phyloP scores from a whole-genome alignment of 2,113 vertebrate genomes.

The Nannobrachium achirus region DNA sequence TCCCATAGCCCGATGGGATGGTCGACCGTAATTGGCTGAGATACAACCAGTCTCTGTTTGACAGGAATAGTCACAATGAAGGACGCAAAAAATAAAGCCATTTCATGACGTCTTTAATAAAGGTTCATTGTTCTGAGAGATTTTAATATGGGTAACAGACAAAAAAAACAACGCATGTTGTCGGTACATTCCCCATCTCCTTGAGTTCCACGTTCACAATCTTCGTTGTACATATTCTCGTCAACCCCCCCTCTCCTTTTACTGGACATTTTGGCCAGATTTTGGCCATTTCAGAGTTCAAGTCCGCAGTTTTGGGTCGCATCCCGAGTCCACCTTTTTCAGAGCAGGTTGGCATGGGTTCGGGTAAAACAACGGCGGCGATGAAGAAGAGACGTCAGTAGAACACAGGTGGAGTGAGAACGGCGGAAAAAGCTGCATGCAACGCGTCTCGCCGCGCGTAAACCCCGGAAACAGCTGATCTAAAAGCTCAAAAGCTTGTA shows the following conservation, averaged over 20 bases:
- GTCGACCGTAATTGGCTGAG: too few species aligned
- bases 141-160: not conserved
- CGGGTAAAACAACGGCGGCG: not conserved
- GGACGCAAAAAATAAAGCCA: too few species aligned
- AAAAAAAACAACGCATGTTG: conserved; percentile 12
- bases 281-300: conserved; percentile 4
- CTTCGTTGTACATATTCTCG: conserved; percentile 52
- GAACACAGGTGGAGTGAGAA: conserved; percentile 1
- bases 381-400: conserved; percentile 13
- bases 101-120: too few species aligned
- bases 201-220: conserved; percentile 15
- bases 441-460: not conserved
- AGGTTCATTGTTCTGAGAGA: too few species aligned
- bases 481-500: too few species aligned
- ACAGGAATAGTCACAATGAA: too few species aligned
- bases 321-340: conserved; percentile 56
- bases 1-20: too few species aligned
- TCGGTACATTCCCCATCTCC: conserved; percentile 51
- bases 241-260: not conserved
- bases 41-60: too few species aligned
- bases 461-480: too few species aligned
- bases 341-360: conserved; percentile 33
- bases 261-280: conserved; percentile 18
- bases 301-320: not conserved
- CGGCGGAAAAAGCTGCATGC: conserved; percentile 59